Evolutionary conservation across 2,797 vertebrate species (phyloP), one percentile per base, ranked within the genome.

Genomic region (Protonibea diacanthus): DNA sequence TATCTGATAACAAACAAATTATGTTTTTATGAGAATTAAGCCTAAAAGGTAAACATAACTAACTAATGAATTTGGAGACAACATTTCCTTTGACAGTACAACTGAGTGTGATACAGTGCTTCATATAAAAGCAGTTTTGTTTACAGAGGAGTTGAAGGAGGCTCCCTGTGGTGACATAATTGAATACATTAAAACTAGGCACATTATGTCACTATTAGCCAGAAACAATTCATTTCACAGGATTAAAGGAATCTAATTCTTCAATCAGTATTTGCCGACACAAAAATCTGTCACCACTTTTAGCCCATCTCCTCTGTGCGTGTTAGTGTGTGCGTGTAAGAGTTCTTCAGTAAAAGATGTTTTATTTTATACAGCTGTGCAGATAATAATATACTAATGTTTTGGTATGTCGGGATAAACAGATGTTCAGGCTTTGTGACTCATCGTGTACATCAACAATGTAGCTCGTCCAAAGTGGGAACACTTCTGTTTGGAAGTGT

Each of bases 221-320:
- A 29, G 62, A 89, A 78, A 86, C 48, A 81, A 80, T 87, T 81
- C 11, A 80, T 82, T 84, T 84, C n/a, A 80, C 52, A 70, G 69
- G 82, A 86, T 74, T 76, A 80, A 78, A 82, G n/a, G 12, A 76
- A 82, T 82, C 3, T 25, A 10, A 82, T 61, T 79, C 64, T 75
- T 58, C 61, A 78, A 23, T 67, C 60, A 59, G 15, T 29, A 27
- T 76, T 77, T 61, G 58, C 49, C 57, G n/a, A 6, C 56, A 80
- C 84, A 67, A 11, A 76, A 78, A 82, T 70, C 44, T 47, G 7
- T 40, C 18, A 20, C 27, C 59, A 17, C 61, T 75, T 60, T 51
- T 8, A 66, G 20, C 29, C 49, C 51, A 48, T 71, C 40, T 73
- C 55, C 44, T 73, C 21, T 45, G 33, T 51, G 29, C 47, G 13